Conservation (phyloP, 2,113 vertebrate genomes). For the Sylvietta virens region DNA sequence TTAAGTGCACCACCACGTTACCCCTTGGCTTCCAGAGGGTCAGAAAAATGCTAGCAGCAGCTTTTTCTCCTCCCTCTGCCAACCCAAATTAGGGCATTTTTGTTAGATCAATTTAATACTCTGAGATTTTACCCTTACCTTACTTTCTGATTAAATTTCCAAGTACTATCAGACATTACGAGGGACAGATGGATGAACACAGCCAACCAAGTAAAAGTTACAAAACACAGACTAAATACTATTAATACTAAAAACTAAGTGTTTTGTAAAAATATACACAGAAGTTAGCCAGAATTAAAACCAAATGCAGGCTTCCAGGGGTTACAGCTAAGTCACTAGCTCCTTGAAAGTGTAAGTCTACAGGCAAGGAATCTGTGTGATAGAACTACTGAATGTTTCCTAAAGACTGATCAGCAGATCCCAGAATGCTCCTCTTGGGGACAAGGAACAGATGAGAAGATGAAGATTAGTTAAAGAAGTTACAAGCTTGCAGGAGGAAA, state of each 20-base stretch:
- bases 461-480: background rate
- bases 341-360: background rate
- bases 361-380: background rate
- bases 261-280: background rate
- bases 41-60: background rate
- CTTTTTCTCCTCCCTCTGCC: background rate
- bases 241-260: background rate
- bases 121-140: background rate
- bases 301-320: background rate
- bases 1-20: accelerated
- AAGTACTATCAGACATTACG: background rate
- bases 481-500: background rate
- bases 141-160: background rate
- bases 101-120: background rate
- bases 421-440: background rate
- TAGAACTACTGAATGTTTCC: background rate
- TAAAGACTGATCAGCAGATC: background rate
- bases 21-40: background rate
- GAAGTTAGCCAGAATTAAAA: background rate
- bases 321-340: background rate
- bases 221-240: background rate
- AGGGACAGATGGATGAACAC: background rate
- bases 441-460: background rate
- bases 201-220: background rate
- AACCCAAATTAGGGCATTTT: background rate